phyloP scores from a whole-genome alignment of 2,888 invertebrate species.

The Sinotaia quadrata region DNA sequence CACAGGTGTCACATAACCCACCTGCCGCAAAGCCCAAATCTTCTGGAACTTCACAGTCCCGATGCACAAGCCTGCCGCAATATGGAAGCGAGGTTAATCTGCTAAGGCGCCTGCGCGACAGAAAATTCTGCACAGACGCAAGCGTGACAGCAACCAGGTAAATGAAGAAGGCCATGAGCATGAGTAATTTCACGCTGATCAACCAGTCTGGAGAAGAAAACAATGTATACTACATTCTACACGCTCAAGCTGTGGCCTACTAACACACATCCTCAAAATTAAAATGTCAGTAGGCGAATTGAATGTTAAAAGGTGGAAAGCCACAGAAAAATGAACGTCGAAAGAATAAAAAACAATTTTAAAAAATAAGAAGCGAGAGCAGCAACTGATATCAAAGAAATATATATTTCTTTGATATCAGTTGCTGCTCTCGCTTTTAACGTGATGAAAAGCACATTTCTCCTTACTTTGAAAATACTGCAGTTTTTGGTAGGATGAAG shows the following conservation, averaged over 20 bases:
- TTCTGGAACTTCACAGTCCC: conserved; percentile 11
- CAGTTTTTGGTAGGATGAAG: too few relatives aligned
- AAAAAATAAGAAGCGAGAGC: too few relatives aligned
- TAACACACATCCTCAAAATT: too few relatives aligned
- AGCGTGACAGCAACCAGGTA: background rate
- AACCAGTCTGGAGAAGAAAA: conserved; percentile 2
- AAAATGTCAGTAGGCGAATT: background rate
- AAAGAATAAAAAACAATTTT: background rate
- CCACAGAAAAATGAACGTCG: background rate
- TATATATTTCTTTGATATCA: too few relatives aligned
- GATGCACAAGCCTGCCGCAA: background rate
- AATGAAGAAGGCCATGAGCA: conserved; percentile 4
- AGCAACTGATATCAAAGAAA: too few relatives aligned
- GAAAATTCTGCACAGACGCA: conserved; percentile 15
- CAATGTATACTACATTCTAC: background rate
- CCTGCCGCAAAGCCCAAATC: conserved; percentile 21
- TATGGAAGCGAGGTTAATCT: background rate
- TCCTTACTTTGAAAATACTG: too few relatives aligned
- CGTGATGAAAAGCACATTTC: too few relatives aligned
- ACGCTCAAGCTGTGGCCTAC: too few relatives aligned
- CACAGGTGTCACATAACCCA: background rate
- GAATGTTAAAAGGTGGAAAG: background rate
- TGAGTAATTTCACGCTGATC: conserved; percentile 4
- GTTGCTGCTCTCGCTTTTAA: too few relatives aligned
- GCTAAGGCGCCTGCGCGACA: background rate